Conservation (phyloP, 2,888 invertebrate genomes). For the Oasisia sp. region DNA sequence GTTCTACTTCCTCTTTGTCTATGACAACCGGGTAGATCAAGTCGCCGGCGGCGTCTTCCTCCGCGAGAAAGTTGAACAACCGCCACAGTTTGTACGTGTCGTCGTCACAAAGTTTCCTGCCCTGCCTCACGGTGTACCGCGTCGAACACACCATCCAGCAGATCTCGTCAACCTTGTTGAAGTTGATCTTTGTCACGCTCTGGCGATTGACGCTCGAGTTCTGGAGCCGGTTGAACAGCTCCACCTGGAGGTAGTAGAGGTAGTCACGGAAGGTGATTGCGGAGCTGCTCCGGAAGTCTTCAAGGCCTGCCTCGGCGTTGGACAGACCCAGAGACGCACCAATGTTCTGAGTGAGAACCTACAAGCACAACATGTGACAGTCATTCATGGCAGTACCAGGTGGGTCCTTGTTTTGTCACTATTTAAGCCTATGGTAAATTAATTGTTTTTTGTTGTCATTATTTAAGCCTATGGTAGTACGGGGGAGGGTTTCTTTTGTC, state of each 20-base stretch:
- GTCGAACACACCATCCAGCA: constrained; percentile 85
- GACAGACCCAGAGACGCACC: constrained; percentile 81
- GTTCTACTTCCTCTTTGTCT: constrained; percentile 51
- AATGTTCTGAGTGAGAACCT: constrained; percentile 85
- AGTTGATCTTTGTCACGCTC: constrained; percentile 31
- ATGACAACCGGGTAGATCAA: constrained; percentile 46
- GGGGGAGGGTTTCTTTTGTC: no score
- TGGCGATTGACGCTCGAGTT: constrained; percentile 29
- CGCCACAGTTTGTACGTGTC: constrained; percentile 75
- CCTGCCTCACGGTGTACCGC: constrained; percentile 72
- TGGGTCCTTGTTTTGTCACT: no score
- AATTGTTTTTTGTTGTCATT: no score
- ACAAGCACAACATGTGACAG: constrained; percentile 47
- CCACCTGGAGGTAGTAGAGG: constrained; percentile 27
- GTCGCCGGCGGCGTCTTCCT: constrained; percentile 68
- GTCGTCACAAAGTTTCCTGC: constrained; percentile 73
- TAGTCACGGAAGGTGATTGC: constrained; percentile 69
- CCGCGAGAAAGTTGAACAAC: constrained; percentile 82
- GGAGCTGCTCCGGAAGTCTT: constrained; percentile 78
- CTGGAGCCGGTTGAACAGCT: constrained; percentile 23
- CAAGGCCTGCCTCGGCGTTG: constrained; percentile 82
- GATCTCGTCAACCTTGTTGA: constrained; percentile 73
- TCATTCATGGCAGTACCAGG: background rate
- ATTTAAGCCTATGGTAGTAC: no score
- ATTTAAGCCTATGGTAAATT: no score